Conservation (phyloP, 1,140 invertebrate genomes). For the Centruroides sculpturatus region DNA sequence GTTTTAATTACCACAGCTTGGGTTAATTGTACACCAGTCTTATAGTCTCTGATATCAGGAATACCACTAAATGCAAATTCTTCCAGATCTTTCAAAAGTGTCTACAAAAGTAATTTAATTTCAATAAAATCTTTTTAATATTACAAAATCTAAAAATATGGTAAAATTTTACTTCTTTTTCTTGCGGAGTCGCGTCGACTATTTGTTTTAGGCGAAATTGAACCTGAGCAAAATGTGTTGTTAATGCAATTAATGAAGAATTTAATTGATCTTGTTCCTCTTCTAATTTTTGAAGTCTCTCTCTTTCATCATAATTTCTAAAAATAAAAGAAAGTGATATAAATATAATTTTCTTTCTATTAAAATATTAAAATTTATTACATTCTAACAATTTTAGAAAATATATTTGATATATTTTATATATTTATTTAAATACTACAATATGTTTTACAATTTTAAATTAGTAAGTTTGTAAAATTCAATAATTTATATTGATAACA, state of each 20-base stretch:
- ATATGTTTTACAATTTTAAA: no score
- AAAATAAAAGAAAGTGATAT: not conserved
- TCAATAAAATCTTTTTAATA: no score
- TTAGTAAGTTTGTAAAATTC: no score
- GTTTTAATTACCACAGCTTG: slow-evolving; percentile 7
- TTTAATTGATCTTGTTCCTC: slow-evolving; percentile 93
- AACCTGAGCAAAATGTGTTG: slow-evolving; percentile 95
- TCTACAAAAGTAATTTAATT: slow-evolving; percentile 21
- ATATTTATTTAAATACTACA: no score
- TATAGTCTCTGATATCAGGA: slow-evolving; percentile 35
- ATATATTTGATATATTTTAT: no score
- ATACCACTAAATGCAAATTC: slow-evolving; percentile 96
- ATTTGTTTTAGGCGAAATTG: slow-evolving; percentile 93
- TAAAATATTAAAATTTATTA: no score
- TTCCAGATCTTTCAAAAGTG: slow-evolving; percentile 78
- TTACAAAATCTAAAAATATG: no score
- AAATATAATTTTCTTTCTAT: no score
- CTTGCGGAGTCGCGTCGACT: slow-evolving; percentile 65
- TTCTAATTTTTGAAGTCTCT: slow-evolving; percentile 43
- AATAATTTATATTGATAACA: no score
- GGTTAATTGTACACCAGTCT: slow-evolving; percentile 11
- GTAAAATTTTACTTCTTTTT: slow-evolving; percentile 51
- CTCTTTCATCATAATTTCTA: slow-evolving; percentile 7
- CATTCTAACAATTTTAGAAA: no score
- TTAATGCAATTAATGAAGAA: slow-evolving; percentile 88